Evolutionary conservation across 2,113 vertebrate species (phyloP).

Genomic region (Malurus alboscapulatus): DNA sequence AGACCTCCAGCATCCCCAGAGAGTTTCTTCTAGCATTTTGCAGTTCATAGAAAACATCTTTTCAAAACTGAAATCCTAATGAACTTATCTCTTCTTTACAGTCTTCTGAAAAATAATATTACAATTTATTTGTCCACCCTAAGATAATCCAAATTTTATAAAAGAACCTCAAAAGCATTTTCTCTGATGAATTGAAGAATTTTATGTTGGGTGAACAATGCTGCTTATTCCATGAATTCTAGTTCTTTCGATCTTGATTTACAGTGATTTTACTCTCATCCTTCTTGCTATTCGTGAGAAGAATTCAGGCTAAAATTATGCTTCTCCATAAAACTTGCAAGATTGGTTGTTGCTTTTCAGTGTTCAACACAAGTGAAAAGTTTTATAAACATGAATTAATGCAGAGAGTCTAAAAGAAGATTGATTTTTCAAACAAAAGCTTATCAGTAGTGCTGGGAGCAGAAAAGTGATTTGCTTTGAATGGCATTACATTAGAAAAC

Average conservation of each 20-base stretch:
- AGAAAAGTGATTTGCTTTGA: neutral
- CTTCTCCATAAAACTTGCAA: neutral
- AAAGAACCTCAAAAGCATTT: neutral
- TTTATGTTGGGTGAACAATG: neutral
- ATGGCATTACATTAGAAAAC: neutral
- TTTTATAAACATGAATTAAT: neutral
- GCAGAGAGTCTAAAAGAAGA: neutral
- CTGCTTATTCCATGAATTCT: neutral
- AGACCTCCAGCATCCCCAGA: neutral
- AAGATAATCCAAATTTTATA: neutral
- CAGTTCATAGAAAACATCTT: neutral
- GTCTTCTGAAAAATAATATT: neutral
- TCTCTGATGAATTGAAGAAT: neutral
- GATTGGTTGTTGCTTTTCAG: neutral
- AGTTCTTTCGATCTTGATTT: neutral
- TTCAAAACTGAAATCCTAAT: neutral
- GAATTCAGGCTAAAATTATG: neutral
- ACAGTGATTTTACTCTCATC: neutral
- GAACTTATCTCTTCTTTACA: neutral
- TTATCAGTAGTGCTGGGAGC: neutral
- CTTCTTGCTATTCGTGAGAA: neutral
- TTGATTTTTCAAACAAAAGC: neutral
- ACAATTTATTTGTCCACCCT: neutral
- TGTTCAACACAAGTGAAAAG: neutral
- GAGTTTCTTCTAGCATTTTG: neutral